These are phyloP conservation scores for Abrostola triplasia DNA, from an alignment of 2,888 invertebrate genomes.

Conservation along the genomic window DNA sequence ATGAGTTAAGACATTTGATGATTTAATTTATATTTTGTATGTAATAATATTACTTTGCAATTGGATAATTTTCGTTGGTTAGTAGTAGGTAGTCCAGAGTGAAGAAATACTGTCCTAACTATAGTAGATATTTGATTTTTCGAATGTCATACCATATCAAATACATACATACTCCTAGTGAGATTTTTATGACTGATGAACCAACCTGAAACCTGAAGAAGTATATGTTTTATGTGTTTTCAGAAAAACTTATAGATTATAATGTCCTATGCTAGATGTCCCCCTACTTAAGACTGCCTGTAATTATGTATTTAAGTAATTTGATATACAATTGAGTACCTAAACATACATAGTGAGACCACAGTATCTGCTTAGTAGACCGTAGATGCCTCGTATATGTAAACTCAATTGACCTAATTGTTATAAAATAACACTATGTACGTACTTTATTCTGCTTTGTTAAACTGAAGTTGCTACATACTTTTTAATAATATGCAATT, in stretches of 20 bases:
- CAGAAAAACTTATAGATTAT: too few relatives aligned
- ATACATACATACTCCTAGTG: background rate
- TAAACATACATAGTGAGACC: background rate
- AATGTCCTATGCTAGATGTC: background rate
- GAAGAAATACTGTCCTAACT: background rate
- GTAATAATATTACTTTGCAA: conserved; percentile 34
- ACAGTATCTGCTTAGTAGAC: background rate
- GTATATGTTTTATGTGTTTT: too few relatives aligned
- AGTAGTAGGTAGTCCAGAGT: background rate
- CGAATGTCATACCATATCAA: background rate
- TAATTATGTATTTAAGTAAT: background rate
- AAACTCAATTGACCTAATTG: background rate
- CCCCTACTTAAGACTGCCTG: background rate
- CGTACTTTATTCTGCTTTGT: conserved; percentile 18
- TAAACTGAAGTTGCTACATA: conserved; percentile 6
- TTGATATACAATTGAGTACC: conserved; percentile 1
- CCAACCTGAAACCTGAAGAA: background rate
- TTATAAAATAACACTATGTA: conserved; percentile 7
- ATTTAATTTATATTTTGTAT: conserved; percentile 30
- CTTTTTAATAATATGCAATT: conserved; percentile 8
- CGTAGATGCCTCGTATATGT: background rate
- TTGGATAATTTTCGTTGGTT: background rate
- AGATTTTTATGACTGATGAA: conserved; percentile 1
- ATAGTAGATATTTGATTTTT: background rate
- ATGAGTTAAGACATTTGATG: conserved; percentile 35